phyloP scores from a whole-genome alignment of 2,888 invertebrate species.

The Schrankia costaestrigalis region DNA sequence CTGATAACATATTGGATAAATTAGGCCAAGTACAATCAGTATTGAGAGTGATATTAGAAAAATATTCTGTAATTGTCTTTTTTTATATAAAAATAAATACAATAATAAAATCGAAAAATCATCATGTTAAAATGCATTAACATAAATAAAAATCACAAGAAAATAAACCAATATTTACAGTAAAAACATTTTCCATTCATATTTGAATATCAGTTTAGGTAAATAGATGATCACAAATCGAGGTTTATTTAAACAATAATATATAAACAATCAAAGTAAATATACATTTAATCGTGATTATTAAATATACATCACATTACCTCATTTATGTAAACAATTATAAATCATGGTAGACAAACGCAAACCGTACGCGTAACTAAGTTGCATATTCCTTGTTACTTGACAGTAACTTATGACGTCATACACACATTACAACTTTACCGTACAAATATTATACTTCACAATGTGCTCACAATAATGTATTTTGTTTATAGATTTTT shows the following conservation, averaged over 20 bases:
- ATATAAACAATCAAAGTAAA: conserved; percentile 20
- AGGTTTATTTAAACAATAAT: conserved; percentile 16
- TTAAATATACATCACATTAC: conserved; percentile 29
- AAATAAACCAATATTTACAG: conserved; percentile 47
- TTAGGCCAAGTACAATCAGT: conserved; percentile 29
- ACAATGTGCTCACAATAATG: conserved; percentile 26
- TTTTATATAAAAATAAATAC: conserved; percentile 39
- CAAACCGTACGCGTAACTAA: conserved; percentile 12
- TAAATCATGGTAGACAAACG: conserved; percentile 16
- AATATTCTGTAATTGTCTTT: conserved; percentile 53
- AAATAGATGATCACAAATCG: conserved; percentile 26
- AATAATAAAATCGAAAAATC: conserved; percentile 43
- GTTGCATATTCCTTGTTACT: conserved; percentile 15
- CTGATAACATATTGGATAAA: conserved; percentile 28
- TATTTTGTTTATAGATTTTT: conserved; percentile 28
- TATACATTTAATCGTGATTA: conserved; percentile 25
- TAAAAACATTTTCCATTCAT: conserved; percentile 22
- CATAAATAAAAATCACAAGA: no score
- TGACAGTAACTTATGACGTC: conserved; percentile 16
- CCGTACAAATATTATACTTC: conserved; percentile 38
- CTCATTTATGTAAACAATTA: conserved; percentile 3
- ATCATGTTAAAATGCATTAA: conserved; percentile 47
- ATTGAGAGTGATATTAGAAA: conserved; percentile 25
- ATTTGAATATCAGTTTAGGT: conserved; percentile 30
- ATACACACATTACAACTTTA: conserved; percentile 26